Evolutionary conservation across 2,888 invertebrate species (phyloP).

Genomic region (Drosophila paranaensis): DNA sequence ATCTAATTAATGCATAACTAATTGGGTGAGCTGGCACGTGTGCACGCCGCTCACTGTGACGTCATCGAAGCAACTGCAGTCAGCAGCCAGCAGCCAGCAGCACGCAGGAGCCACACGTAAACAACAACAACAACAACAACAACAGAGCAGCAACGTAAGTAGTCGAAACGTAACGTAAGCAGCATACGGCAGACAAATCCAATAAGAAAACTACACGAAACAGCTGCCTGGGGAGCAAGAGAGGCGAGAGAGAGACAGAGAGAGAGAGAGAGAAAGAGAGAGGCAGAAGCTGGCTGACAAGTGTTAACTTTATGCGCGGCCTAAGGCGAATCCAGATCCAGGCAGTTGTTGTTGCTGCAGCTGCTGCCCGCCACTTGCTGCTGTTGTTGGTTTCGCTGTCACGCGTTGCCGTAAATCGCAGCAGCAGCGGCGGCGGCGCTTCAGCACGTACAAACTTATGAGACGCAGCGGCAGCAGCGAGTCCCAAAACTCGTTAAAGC

Average conservation of each 20-base stretch:
- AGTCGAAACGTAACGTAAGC: slow-evolving; percentile 33
- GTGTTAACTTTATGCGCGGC: slow-evolving; percentile 54
- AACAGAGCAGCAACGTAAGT: slow-evolving; percentile 15
- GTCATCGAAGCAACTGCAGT: slow-evolving; percentile 16
- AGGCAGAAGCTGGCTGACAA: slow-evolving; percentile 31
- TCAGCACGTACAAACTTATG: slow-evolving; percentile 64
- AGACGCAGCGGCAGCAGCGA: slow-evolving; percentile 26
- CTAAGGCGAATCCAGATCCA: slow-evolving; percentile 43
- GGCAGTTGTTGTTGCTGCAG: slow-evolving; percentile 22
- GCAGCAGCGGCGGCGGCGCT: slow-evolving; percentile 20
- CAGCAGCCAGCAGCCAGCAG: slow-evolving; percentile 16
- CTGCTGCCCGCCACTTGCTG: slow-evolving; percentile 5
- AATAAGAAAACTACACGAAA: slow-evolving; percentile 32
- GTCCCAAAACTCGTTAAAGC: slow-evolving; percentile 76
- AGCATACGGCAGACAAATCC: slow-evolving; percentile 30
- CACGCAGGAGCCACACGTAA: slow-evolving; percentile 1
- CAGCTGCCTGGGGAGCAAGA: not conserved
- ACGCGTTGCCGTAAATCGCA: slow-evolving; percentile 55
- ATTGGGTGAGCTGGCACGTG: slow-evolving; percentile 37
- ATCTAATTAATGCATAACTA: slow-evolving; percentile 43
- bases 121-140: slow-evolving; percentile 14
- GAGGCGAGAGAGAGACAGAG: not conserved
- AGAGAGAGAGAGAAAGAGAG: not conserved
- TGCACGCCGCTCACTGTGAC: slow-evolving; percentile 3
- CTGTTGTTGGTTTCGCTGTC: slow-evolving; percentile 29